A percentile compares a stretch with the other conserved stretches of the same genome.
Conservation (phyloP, 2,113 vertebrate genomes). For the Hypanus sabinus region DNA sequence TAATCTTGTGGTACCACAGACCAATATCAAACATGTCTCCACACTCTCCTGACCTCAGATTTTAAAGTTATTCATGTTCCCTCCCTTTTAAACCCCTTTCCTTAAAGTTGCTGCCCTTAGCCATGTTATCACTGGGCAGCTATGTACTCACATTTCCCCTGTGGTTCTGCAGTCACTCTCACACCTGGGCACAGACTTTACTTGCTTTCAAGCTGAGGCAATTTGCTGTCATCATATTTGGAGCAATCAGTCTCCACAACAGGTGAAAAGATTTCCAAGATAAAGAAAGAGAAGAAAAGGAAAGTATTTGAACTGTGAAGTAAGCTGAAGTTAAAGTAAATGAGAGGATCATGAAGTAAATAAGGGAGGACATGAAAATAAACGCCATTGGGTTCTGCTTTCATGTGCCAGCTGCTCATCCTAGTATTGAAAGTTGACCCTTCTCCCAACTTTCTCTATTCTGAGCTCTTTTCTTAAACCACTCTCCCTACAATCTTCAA, state of each 20-base stretch:
- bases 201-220: background rate
- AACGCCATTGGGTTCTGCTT: no score
- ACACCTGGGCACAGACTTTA: background rate
- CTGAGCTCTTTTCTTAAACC: no score
- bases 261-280: background rate
- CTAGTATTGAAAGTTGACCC: no score
- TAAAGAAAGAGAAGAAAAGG: background rate
- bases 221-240: background rate
- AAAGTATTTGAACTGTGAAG: background rate
- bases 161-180: background rate
- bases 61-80: background rate
- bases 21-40: background rate
- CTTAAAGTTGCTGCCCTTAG: background rate
- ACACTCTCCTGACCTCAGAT: background rate
- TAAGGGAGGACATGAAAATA: no score
- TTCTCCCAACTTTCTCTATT: no score
- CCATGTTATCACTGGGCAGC: background rate
- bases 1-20: background rate
- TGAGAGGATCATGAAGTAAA: background rate
- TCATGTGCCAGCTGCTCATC: no score
- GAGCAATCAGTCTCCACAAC: background rate
- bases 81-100: background rate
- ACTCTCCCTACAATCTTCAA: no score
- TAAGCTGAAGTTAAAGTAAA: background rate
- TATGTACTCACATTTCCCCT: background rate